Base-by-base conservation (phyloP, 2,888 invertebrate genomes). In the Platerodrilus igneus region DNA sequence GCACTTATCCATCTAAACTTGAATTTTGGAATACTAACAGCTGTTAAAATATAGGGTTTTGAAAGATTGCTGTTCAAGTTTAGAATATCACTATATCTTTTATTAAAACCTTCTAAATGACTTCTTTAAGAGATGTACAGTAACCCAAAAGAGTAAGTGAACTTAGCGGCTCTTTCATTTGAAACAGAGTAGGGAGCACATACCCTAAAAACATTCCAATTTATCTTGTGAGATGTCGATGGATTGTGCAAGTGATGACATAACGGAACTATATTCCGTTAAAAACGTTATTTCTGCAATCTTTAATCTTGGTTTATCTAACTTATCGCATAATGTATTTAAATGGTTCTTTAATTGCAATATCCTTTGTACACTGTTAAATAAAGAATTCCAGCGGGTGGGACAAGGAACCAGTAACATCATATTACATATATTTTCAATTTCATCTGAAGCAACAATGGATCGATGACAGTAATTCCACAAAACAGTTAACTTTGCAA, bases 151-250 rank as follows among this genome's bases (percentile, higher is more conserved):
- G 20, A 9, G 20, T 20, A 2, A 31, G 4, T 2, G 13, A 8
- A 11, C 21, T 11, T 20, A 31, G 21, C 19, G 3, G 3, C 7
- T 13, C 2, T 20, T 31, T 27, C 8, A 37, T 14, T 21, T 37
- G 37, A 11, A 37, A 14, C 7, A 37, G 11, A 11, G 37, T 20
- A 3, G 37, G 28, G 3, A 37, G 14, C 4, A 37, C 16, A 3
- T 20, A 20, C 16, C 37, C 37, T 11, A 37, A 14, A 29, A 29
- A 29, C 37, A 37, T 10, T 9, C 4, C 3, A 14, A 6, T 21
- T 37, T 22, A 20, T 29, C 37, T 29, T 37, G 37, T 21, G 29
- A 21, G 20, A 37, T 29, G 29, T 27, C 37, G 20, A 29, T 37
- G 8, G 28, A 20, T 15, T 22, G 13, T 13, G 37, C 29, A 19